Base-by-base conservation (phyloP, 2,888 invertebrate genomes). In the Catocala nupta region DNA sequence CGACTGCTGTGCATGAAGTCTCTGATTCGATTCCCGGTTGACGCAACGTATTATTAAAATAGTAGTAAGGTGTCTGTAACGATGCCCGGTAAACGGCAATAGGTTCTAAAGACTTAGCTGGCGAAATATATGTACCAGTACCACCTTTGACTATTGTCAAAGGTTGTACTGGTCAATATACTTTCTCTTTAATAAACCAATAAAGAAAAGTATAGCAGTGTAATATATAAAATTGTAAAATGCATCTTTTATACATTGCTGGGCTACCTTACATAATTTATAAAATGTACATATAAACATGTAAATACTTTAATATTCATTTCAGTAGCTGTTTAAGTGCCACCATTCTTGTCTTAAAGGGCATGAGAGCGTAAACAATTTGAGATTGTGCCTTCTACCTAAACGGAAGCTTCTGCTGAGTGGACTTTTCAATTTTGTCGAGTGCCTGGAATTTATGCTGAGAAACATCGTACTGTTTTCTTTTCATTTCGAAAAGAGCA, bases 361-460 rank as follows among this genome's bases (percentile, higher is more conserved):
- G 86, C 84, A 88, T 73, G 81, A 88, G 82, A 86, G 86, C 88
- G 88, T 85, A 87, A 87, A 88, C 88, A 88, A 89, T 89, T 90
- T 87, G 81, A 85, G 85, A 90, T 88, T 87, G 87, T 87, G 83
- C 87, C 84, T 84, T 82, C 79, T 79, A 84, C 83, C 84, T 86
- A 84, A 88, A 81, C 87, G 86, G 85, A 87, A 89, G 84, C 84
- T 84, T 73, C 80, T 81, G 83, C 86, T 83, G 80, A 90, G 90
- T 90, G 85, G 89, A 89, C 90, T 91, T 91, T 91, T 90, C 90
- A 91, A 92, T 92, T 92, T 91, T 86, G 85, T 84, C 90, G 88
- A 92, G 92, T 92, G 91, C 90, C 81, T 82, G 80, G 87, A 88
- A 88, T 90, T 88, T 84, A 87, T 88, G 84, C 85, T 80, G 80